These are phyloP conservation scores for Batillaria attramentaria DNA, from an alignment of 1,140 invertebrate genomes.

Conservation along the genomic window DNA sequence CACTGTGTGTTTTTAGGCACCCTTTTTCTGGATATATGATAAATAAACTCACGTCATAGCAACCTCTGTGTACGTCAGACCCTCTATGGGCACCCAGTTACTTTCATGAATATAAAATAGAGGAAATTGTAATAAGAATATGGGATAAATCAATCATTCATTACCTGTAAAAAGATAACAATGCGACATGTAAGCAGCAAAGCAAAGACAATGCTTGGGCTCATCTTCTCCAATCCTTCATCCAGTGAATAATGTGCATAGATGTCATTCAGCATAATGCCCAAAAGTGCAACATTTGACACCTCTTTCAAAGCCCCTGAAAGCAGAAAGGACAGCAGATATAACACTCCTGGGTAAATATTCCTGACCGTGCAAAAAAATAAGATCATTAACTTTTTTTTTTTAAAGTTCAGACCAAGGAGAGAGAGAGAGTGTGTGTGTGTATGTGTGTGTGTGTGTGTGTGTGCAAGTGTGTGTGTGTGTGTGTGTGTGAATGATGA, in stretches of 20 bases:
- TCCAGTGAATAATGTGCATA: conserved; percentile 94
- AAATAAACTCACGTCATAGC: too few species aligned
- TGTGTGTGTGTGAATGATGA: too few species aligned
- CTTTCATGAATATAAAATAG: too few species aligned
- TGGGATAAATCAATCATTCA: too few species aligned
- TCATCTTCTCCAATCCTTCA: conserved; percentile 93
- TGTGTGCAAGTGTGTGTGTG: too few species aligned
- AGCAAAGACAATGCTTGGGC: conserved; percentile 93
- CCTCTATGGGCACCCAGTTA: too few species aligned
- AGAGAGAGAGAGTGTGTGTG: neutral
- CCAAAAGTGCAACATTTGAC: conserved; percentile 86
- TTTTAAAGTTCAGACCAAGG: neutral
- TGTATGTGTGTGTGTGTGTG: neutral
- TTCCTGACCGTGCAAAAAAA: neutral
- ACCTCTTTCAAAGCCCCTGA: conserved; percentile 90
- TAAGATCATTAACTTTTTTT: neutral
- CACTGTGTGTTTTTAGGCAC: too few species aligned
- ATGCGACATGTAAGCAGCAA: conserved; percentile 95
- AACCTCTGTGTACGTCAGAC: too few species aligned
- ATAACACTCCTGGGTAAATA: conserved; percentile 19
- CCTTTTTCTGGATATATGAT: too few species aligned
- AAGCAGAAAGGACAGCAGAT: conserved; percentile 70
- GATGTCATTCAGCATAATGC: conserved; percentile 88
- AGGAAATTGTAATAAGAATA: too few species aligned
- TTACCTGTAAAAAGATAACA: conserved; percentile 76